These are phyloP conservation scores for Onthophagus taurus DNA, from an alignment of 1,140 invertebrate genomes.

Conservation along the genomic window DNA sequence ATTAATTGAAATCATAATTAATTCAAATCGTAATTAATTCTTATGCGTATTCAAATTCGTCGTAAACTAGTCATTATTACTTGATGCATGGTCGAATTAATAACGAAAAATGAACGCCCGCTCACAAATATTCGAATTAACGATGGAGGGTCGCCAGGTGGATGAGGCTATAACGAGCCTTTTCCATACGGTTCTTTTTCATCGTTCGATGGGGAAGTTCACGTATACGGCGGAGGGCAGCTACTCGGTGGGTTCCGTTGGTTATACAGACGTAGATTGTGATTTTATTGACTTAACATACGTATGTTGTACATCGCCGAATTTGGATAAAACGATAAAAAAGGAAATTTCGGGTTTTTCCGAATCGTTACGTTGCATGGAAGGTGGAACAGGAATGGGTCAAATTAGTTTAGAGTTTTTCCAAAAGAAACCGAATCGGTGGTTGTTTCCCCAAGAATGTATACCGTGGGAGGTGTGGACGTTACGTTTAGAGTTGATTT, in stretches of 20 bases:
- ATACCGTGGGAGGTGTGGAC: conserved; percentile 98
- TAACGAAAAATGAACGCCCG: conserved; percentile 80
- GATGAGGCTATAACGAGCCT: conserved; percentile 90
- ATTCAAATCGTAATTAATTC: conserved; percentile 1
- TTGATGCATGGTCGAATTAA: background rate
- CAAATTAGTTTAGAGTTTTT: conserved; percentile 95
- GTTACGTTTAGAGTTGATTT: conserved; percentile 77
- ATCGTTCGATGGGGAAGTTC: conserved; percentile 91
- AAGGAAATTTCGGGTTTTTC: conserved; percentile 79
- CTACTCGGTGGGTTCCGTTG: conserved; percentile 90
- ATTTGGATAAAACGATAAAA: conserved; percentile 64
- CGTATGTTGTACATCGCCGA: conserved; percentile 81
- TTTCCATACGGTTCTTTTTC: conserved; percentile 92
- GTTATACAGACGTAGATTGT: conserved; percentile 92
- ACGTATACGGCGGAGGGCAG: conserved; percentile 86
- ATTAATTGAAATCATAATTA: background rate
- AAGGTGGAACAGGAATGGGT: conserved; percentile 57
- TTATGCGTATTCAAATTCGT: conserved; percentile 1
- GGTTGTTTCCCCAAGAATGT: conserved; percentile 80
- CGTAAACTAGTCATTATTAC: too few species aligned
- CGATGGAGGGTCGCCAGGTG: conserved; percentile 86
- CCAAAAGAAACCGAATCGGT: conserved; percentile 79
- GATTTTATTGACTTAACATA: conserved; percentile 97
- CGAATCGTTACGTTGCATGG: conserved; percentile 68
- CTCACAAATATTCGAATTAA: conserved; percentile 78